These are phyloP conservation scores for Leptinotarsa defecta DNA, from an alignment of 1,140 invertebrate species.

Conservation along the genomic window DNA sequence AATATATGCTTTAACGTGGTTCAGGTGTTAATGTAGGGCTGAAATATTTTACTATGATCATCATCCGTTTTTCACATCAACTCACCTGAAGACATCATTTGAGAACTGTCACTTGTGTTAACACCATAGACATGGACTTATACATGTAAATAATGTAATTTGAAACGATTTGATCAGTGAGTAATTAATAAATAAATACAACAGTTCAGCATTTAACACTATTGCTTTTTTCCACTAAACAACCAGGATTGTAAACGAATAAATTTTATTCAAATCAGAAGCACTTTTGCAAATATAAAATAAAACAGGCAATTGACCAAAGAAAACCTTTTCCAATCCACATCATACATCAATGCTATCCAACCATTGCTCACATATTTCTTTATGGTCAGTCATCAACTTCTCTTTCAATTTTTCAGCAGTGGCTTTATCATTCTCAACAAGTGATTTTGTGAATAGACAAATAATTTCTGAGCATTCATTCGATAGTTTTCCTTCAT, in stretches of 20 bases:
- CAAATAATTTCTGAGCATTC: constrained; percentile 32
- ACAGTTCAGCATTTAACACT: no score
- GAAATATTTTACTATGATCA: no score
- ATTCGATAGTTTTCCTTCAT: constrained; percentile 33
- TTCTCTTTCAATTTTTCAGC: constrained; percentile 26
- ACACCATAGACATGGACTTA: no score
- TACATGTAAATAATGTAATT: no score
- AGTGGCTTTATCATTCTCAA: constrained; percentile 22
- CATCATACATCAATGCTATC: constrained; percentile 25
- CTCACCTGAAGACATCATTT: no score
- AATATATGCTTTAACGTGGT: no score
- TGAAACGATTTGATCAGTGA: no score
- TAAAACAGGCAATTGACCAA: not conserved
- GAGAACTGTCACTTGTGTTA: no score
- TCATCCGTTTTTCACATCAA: no score
- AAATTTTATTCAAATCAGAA: not conserved
- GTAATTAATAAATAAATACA: no score
- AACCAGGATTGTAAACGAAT: not conserved
- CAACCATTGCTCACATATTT: constrained; percentile 34
- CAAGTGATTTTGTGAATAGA: constrained; percentile 9
- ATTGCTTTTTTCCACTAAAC: no score
- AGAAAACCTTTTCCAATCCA: not conserved
- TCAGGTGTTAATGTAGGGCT: no score
- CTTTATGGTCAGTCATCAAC: constrained; percentile 30
- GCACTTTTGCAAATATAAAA: not conserved